Evolutionary conservation across 2,113 vertebrate species (phyloP).

Genomic region (Mormyrus lacerda): DNA sequence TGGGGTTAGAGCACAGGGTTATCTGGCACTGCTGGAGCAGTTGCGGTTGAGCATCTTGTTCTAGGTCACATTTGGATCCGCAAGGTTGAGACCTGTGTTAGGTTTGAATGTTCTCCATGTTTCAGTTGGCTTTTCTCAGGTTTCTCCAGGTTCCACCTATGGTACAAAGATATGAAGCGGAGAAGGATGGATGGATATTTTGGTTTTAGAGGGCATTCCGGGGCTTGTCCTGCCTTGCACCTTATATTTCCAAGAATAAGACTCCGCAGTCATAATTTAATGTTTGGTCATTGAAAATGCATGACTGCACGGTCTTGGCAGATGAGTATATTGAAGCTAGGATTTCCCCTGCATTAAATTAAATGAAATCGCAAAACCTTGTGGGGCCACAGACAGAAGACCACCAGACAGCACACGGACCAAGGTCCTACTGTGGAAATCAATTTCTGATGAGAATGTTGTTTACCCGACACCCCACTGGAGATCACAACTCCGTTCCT

Average conservation of each 20-base stretch:
- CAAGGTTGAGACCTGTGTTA: not conserved
- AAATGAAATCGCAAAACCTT: not conserved
- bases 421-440: not conserved
- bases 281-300: not conserved
- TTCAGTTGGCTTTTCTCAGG: not conserved
- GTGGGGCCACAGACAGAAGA: not conserved
- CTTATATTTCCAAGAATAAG: not conserved
- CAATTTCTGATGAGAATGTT: constrained; percentile 9
- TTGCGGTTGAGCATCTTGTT: not conserved
- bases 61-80: not conserved
- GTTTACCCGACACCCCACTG: not conserved
- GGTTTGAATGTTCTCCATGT: not conserved
- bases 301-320: not conserved
- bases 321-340: not conserved
- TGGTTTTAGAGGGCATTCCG: not conserved
- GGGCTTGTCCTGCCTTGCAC: not conserved
- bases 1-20: not conserved
- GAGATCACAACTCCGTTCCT: not conserved
- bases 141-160: not conserved
- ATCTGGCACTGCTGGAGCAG: not conserved
- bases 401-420: not conserved
- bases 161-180: not conserved
- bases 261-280: not conserved
- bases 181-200: not conserved
- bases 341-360: not conserved